These are phyloP conservation scores for Eclectus roratus DNA, from an alignment of 2,113 vertebrate genomes.

Conservation along the genomic window DNA sequence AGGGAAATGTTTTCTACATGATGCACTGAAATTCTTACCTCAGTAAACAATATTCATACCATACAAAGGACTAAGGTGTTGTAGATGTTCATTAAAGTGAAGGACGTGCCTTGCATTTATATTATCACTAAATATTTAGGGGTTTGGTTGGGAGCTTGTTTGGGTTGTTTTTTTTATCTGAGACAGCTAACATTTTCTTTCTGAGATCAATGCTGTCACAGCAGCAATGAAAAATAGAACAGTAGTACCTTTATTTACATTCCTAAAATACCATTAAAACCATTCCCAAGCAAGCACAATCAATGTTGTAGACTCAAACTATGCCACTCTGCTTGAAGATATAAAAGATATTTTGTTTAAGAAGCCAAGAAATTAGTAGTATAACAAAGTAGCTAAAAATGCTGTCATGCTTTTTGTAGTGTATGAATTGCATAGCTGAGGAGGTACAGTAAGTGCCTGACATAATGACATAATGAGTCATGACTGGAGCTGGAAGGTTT, in stretches of 20 bases:
- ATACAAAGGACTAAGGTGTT: not conserved
- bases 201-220: constrained; percentile 68
- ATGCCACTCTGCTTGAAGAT: constrained; percentile 84
- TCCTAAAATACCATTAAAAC: constrained; percentile 79
- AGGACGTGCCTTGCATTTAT: not conserved
- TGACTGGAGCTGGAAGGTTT: constrained; percentile 86
- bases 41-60: not conserved
- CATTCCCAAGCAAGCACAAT: constrained; percentile 68
- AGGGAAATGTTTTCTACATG: not conserved
- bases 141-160: not conserved
- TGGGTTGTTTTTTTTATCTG: not conserved
- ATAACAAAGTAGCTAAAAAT: constrained; percentile 93
- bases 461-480: constrained; percentile 86
- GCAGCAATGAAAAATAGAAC: constrained; percentile 70
- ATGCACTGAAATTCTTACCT: not conserved
- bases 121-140: constrained; percentile 40
- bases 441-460: constrained; percentile 80
- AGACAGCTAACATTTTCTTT: constrained; percentile 63
- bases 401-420: constrained; percentile 89
- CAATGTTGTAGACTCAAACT: constrained; percentile 78
- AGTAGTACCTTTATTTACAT: constrained; percentile 73
- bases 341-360: constrained; percentile 86
- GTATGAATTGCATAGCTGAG: constrained; percentile 89
- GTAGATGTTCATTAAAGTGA: not conserved
- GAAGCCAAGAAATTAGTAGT: constrained; percentile 88